Evolutionary conservation across 2,797 vertebrate genomes (phyloP).

Genomic region (Centropyge bicolor): DNA sequence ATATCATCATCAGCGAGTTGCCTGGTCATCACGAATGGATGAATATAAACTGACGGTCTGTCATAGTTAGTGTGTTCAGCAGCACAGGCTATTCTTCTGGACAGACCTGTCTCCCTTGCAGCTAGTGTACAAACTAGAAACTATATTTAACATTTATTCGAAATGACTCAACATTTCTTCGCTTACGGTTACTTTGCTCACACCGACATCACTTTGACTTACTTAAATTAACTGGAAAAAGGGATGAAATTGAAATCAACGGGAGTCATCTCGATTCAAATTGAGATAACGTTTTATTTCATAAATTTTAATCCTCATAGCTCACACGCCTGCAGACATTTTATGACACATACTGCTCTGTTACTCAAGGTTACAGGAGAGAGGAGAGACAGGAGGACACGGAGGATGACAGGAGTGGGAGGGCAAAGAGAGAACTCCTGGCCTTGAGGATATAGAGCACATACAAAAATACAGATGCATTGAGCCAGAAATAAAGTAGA

Average conservation of each 20-base stretch:
- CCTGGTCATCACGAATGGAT: slow-evolving; percentile 27
- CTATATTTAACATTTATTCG: slow-evolving; percentile 65
- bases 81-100: slow-evolving; percentile 51
- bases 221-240: slow-evolving; percentile 22
- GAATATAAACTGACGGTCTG: slow-evolving; percentile 67
- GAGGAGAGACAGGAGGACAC: slow-evolving; percentile 16
- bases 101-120: slow-evolving; percentile 63
- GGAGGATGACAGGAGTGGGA: slow-evolving; percentile 22
- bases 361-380: slow-evolving; percentile 44
- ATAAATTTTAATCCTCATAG: slow-evolving; percentile 19
- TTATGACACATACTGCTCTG: slow-evolving; percentile 38
- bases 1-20: slow-evolving; percentile 56
- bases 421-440: slow-evolving; percentile 32
- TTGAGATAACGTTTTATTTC: background rate
- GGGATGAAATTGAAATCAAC: background rate
- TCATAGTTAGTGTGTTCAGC: slow-evolving; percentile 58
- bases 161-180: slow-evolving; percentile 55
- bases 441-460: slow-evolving; percentile 19
- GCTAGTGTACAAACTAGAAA: slow-evolving; percentile 46
- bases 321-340: slow-evolving; percentile 39
- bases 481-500: slow-evolving; percentile 26
- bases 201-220: slow-evolving; percentile 22
- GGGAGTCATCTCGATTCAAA: slow-evolving; percentile 30
- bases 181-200: slow-evolving; percentile 37
- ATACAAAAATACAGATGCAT: slow-evolving; percentile 10